Percentiles rank a stretch among this genome's conserved stretches.
These are phyloP conservation scores for Setipinna tenuifilis DNA, from an alignment of 2,797 vertebrate species.

Conservation along the genomic window DNA sequence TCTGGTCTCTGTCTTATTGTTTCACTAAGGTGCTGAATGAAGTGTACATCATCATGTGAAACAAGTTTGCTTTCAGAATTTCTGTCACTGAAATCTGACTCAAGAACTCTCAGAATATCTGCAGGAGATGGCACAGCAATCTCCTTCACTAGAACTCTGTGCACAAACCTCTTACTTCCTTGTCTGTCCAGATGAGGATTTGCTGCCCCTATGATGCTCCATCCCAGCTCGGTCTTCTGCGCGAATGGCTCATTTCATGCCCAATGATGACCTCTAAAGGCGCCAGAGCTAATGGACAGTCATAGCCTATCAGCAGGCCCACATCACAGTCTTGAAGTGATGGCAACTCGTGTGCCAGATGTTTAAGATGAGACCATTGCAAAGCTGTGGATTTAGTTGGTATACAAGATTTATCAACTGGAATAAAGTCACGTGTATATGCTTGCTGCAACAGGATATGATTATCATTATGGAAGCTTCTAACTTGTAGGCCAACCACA, in stretches of 20 bases:
- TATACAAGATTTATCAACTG: constrained; percentile 17
- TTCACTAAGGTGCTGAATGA: constrained; percentile 46
- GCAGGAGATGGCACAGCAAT: constrained; percentile 15
- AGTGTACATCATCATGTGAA: constrained; percentile 51
- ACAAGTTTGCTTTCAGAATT: constrained; percentile 44
- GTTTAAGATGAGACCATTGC: constrained; percentile 26
- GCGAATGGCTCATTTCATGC: constrained; percentile 27
- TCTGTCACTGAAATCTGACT: constrained; percentile 47
- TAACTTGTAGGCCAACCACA: constrained; percentile 2
- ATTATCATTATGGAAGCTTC: background rate
- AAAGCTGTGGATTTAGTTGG: constrained; percentile 9
- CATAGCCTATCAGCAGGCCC: constrained; percentile 20
- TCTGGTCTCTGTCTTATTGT: constrained; percentile 35
- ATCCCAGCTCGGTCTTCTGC: constrained; percentile 20
- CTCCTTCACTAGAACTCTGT: constrained; percentile 32
- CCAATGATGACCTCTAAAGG: constrained; percentile 7
- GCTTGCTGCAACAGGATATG: background rate
- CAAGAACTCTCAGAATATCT: constrained; percentile 42
- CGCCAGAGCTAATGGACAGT: constrained; percentile 12
- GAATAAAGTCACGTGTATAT: constrained; percentile 30
- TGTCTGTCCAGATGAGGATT: background rate
- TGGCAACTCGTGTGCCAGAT: constrained; percentile 28
- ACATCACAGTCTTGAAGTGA: constrained; percentile 28
- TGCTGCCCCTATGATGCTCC: constrained; percentile 22
- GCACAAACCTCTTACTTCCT: background rate